Evolutionary conservation across 2,797 vertebrate genomes (phyloP), one percentile per base, ranked within the genome.

Genomic region (Pseudochaenichthys georgianus): DNA sequence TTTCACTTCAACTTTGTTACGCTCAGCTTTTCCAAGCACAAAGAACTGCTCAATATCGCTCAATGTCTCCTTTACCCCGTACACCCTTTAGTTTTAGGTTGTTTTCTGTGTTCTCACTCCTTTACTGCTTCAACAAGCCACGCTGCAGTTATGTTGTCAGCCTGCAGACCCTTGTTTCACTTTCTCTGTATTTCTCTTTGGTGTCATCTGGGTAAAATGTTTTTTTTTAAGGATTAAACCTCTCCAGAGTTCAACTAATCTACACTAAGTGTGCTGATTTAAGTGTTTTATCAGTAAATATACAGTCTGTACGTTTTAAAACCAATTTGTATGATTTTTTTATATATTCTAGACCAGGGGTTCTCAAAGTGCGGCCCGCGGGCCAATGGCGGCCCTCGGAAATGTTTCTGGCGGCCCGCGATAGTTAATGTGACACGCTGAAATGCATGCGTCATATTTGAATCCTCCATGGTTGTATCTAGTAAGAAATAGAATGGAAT

Each of bases 81-180:
- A 74, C 77, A 69, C 51, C 68, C 73, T 13, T 7, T 54, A 58
- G 60, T 75, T 71, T 64, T 42, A 63, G 63, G 70, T 64, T 1
- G 19, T 83, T 84, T 47, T 70, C 67, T 72, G 16, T 77, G 45
- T 50, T 80, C 67, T 79, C 60, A 16, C 58, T 79, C 63, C 60
- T 54, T 54, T 21, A 28, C 48, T 52, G 63, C 75, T 65, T 58
- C 64, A 60, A 52, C 34, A 41, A 51, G 43, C 74, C 53, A 42
- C 63, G 3, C 48, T 16, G 63, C 46, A 34, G 57, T 61, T 66
- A 66, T 50, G 50, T 38, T 6, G 60, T 73, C 59, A 55, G 64
- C 67, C 59, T 4, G 13, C 70, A 81, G 75, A 64, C 28, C 51
- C 58, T 51, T 21, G 31, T 55, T 41, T 41, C 13, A 69, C 64